Percentiles rank a stretch among this genome's conserved stretches.
phyloP scores from a whole-genome alignment of 2,888 invertebrate species.

The Diaphora mendica region DNA sequence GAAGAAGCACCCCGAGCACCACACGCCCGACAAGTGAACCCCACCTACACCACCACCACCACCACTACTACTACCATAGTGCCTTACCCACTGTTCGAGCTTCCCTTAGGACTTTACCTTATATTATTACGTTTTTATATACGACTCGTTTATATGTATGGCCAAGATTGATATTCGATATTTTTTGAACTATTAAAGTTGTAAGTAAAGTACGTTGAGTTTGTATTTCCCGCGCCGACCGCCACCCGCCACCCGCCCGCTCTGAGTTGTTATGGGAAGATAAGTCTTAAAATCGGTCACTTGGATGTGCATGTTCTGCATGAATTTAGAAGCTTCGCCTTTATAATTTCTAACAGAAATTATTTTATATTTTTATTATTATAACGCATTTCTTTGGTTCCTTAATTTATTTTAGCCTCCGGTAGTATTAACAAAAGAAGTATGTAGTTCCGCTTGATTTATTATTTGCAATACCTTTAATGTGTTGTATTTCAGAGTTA shows the following conservation, averaged over 20 bases:
- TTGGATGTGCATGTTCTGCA: constrained; percentile 85
- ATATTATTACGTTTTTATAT: constrained; percentile 74
- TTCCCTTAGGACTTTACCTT: constrained; percentile 69
- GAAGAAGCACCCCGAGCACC: constrained; percentile 84
- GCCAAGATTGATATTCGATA: constrained; percentile 76
- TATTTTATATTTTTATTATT: constrained; percentile 72
- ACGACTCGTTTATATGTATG: constrained; percentile 78
- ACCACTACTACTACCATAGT: constrained; percentile 70
- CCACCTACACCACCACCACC: constrained; percentile 17
- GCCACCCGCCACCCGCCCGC: constrained; percentile 52
- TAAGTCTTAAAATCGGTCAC: constrained; percentile 69
- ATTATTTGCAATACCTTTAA: constrained; percentile 81
- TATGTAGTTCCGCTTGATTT: constrained; percentile 78
- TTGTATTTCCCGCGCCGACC: constrained; percentile 60
- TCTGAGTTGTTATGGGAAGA: constrained; percentile 81
- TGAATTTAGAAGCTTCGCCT: constrained; percentile 86
- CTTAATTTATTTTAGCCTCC: constrained; percentile 84
- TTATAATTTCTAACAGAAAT: constrained; percentile 83
- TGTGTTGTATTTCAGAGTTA: constrained; percentile 82
- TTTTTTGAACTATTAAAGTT: constrained; percentile 77
- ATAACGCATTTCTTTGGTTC: constrained; percentile 87
- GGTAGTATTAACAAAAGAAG: constrained; percentile 85
- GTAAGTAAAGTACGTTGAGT: constrained; percentile 45
- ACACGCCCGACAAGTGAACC: constrained; percentile 87
- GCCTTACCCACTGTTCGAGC: constrained; percentile 78